These are phyloP conservation scores for Entomobrya multifasciata DNA, from an alignment of 2,888 invertebrate species.

Conservation along the genomic window DNA sequence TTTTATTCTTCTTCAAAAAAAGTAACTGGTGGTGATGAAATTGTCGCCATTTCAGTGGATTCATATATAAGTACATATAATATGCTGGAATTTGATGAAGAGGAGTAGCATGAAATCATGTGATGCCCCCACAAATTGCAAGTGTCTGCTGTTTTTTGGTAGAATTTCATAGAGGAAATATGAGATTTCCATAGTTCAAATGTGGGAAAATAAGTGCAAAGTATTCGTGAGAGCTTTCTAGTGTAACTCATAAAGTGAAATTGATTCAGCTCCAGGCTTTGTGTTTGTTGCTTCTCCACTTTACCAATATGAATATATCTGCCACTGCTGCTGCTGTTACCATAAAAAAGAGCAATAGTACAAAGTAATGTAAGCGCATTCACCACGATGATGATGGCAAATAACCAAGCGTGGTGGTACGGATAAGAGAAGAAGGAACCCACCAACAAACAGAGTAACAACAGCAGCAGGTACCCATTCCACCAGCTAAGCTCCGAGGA, in stretches of 20 bases:
- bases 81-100: conserved; percentile 16
- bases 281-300: conserved; percentile 64
- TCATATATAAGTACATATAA: no score
- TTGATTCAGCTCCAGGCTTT: conserved; percentile 69
- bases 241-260: conserved; percentile 73
- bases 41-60: not conserved
- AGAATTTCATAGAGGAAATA: conserved; percentile 16
- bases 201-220: conserved; percentile 45
- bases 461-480: conserved; percentile 52
- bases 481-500: conserved; percentile 13
- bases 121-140: conserved; percentile 48
- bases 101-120: not conserved
- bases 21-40: not conserved
- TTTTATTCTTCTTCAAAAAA: no score
- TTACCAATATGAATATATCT: conserved; percentile 20
- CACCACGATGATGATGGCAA: no score
- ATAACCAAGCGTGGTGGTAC: not conserved
- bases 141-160: not conserved
- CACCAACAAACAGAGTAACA: conserved; percentile 11
- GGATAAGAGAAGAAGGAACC: not conserved
- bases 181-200: not conserved
- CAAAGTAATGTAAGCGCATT: no score
- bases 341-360: conserved; percentile 31
- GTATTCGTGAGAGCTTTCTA: conserved; percentile 69
- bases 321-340: not conserved